Percentiles rank a stretch among this genome's conserved stretches.
phyloP scores from a whole-genome alignment of 2,888 invertebrate genomes.

The Lepidochrysops patricia region DNA sequence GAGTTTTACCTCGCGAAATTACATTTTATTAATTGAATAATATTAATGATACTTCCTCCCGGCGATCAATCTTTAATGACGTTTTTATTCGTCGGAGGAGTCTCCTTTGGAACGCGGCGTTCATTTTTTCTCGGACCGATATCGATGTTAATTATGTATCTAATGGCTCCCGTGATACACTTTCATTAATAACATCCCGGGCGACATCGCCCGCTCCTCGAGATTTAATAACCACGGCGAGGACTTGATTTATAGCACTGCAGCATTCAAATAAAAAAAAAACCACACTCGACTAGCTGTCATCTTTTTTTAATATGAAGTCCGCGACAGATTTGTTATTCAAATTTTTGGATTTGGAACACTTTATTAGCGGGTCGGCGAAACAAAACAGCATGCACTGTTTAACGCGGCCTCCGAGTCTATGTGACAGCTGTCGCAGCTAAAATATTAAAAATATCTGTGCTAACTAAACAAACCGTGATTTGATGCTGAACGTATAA shows the following conservation, averaged over 20 bases:
- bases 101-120: constrained; percentile 38
- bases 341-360: constrained; percentile 31
- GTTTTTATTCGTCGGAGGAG: constrained; percentile 67
- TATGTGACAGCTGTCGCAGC: constrained; percentile 57
- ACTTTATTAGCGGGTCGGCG: constrained; percentile 39
- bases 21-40: constrained; percentile 75
- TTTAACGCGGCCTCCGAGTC: constrained; percentile 46
- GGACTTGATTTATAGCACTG: constrained; percentile 64
- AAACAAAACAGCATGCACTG: constrained; percentile 57
- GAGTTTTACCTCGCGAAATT: constrained; percentile 65
- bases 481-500: constrained; percentile 55
- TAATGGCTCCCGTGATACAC: constrained; percentile 74
- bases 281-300: constrained; percentile 28
- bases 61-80: constrained; percentile 72
- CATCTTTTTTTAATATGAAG: background rate
- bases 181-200: constrained; percentile 68
- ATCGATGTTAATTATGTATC: constrained; percentile 71
- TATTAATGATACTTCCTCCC: constrained; percentile 71
- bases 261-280: constrained; percentile 61
- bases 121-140: constrained; percentile 51
- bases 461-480: constrained; percentile 60
- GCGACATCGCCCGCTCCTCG: constrained; percentile 57
- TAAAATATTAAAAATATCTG: constrained; percentile 56
- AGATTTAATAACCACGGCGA: constrained; percentile 66
- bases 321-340: constrained; percentile 25